Percentiles rank a stretch among this genome's conserved stretches.
phyloP scores from a whole-genome alignment of 2,113 vertebrate species.

The Calyptommatus sinebrachiatus region DNA sequence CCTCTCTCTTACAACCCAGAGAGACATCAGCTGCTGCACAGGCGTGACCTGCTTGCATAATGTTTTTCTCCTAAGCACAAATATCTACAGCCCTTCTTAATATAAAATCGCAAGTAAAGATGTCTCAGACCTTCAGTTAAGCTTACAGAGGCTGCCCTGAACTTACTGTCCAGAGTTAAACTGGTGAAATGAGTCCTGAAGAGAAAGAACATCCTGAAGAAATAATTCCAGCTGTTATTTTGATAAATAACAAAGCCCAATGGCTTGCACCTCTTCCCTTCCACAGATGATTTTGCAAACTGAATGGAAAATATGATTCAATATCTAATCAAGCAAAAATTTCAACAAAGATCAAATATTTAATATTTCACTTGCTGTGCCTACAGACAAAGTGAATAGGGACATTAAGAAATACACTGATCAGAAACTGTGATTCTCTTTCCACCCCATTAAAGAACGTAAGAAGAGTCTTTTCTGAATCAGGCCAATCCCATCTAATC shows the following conservation, averaged over 20 bases:
- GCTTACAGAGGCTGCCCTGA: neutral
- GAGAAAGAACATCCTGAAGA: constrained; percentile 16
- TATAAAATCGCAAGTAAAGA: neutral
- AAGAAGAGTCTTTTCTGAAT: too few species aligned
- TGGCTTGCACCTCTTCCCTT: neutral
- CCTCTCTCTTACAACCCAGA: too few species aligned
- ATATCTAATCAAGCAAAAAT: constrained; percentile 17
- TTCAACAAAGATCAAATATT: constrained; percentile 22
- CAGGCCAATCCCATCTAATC: too few species aligned
- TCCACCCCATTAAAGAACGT: too few species aligned
- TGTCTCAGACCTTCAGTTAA: neutral
- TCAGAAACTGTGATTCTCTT: neutral
- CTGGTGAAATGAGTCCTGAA: constrained; percentile 18
- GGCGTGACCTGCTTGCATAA: too few species aligned
- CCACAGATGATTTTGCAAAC: constrained; percentile 21
- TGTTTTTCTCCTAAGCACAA: neutral
- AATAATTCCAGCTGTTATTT: constrained; percentile 25
- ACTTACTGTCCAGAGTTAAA: constrained; percentile 17
- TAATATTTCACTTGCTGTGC: neutral
- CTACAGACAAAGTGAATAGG: neutral
- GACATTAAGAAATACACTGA: neutral
- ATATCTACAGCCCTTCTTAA: neutral
- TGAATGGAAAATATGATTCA: constrained; percentile 28
- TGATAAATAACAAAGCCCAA: constrained; percentile 6
- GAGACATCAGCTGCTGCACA: too few species aligned